Evolutionary conservation across 2,113 vertebrate genomes (phyloP).

Genomic region (Ochotona princeps): DNA sequence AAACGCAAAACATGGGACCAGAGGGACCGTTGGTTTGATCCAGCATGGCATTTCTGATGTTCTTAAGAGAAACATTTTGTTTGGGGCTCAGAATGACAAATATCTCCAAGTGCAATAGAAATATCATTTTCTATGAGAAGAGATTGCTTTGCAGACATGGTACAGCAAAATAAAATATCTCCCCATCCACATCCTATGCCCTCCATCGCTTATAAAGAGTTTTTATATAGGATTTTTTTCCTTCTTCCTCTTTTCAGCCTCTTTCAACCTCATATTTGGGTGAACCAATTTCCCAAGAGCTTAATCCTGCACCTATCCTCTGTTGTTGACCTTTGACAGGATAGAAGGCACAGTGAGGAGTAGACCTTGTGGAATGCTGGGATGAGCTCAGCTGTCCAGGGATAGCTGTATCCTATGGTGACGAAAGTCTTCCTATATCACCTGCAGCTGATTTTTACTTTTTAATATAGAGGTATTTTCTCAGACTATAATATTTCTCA

Average conservation of each 20-base stretch:
- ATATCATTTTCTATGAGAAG: conserved; percentile 74
- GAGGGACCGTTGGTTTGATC: conserved; percentile 52
- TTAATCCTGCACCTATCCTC: conserved; percentile 58
- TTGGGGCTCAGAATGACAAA: conserved; percentile 74
- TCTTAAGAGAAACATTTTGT: conserved; percentile 77
- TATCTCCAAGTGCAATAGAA: conserved; percentile 68
- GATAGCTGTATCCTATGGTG: background rate
- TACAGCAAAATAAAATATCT: conserved; percentile 72
- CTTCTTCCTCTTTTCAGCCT: conserved; percentile 51
- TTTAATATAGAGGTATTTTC: background rate
- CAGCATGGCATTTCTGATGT: conserved; percentile 71
- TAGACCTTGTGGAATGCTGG: background rate
- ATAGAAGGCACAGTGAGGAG: background rate
- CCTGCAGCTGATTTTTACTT: background rate
- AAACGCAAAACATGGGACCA: conserved; percentile 33
- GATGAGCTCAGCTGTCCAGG: background rate
- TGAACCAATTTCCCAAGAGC: conserved; percentile 73
- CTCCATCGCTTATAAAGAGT: conserved; percentile 65
- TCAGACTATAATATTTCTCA: background rate
- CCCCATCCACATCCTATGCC: conserved; percentile 63
- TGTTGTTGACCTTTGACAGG: conserved; percentile 61
- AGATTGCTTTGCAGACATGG: conserved; percentile 75
- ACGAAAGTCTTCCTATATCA: background rate
- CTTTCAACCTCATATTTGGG: conserved; percentile 64
- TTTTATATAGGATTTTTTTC: conserved; percentile 58